A percentile compares a stretch with the other conserved stretches of the same genome.
Conservation (phyloP, 2,113 vertebrate genomes). For the Colossoma macropomum region DNA sequence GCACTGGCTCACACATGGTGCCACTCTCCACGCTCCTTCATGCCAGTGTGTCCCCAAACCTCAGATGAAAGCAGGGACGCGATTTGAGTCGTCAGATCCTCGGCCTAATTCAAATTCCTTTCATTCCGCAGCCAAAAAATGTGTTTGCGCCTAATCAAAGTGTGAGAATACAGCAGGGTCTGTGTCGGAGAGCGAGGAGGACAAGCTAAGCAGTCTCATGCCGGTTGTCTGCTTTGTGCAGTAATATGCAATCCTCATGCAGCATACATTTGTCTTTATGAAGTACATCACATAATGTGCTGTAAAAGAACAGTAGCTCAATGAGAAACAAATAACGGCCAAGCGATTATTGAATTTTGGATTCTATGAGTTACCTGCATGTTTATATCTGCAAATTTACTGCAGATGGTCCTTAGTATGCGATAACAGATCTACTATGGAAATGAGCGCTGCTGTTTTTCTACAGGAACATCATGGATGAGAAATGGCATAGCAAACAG, state of each 20-base stretch:
- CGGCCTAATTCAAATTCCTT: conserved; percentile 64
- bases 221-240: conserved; percentile 6
- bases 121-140: conserved; percentile 64
- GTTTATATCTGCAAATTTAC: background rate
- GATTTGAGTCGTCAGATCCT: conserved; percentile 65
- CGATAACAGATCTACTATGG: background rate
- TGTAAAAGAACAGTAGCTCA: conserved; percentile 11
- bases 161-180: conserved; percentile 66
- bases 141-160: conserved; percentile 65
- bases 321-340: background rate
- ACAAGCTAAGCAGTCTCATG: conserved; percentile 2
- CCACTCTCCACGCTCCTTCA: conserved; percentile 60
- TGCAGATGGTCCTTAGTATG: background rate
- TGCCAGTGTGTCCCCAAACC: conserved; percentile 60
- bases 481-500: conserved; percentile 22
- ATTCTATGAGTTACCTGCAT: background rate
- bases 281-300: conserved; percentile 26
- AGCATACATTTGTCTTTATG: conserved; percentile 34
- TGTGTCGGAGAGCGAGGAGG: conserved; percentile 45
- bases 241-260: conserved; percentile 22
- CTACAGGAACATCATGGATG: conserved; percentile 29
- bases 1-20: conserved; percentile 31
- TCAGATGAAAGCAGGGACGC: conserved; percentile 67
- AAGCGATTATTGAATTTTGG: background rate
- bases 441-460: conserved; percentile 16